Evolutionary conservation across 1,140 invertebrate species (phyloP).

Genomic region (Zaprionus camerounensis): DNA sequence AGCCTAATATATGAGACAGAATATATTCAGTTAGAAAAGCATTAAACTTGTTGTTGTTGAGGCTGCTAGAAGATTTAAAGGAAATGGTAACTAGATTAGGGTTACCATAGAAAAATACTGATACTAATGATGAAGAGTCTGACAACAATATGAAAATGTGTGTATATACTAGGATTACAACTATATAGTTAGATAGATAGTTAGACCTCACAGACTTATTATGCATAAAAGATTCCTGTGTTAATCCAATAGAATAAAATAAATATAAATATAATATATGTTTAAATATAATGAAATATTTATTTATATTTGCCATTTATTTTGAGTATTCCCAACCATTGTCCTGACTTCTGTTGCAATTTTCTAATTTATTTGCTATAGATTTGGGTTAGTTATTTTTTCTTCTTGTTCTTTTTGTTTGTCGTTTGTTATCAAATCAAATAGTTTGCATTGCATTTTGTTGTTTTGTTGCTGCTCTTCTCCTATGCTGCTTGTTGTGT

Average conservation of each 20-base stretch:
- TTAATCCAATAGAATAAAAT: too few relatives aligned
- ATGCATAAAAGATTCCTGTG: too few relatives aligned
- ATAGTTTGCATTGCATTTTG: constrained; percentile 43
- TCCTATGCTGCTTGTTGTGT: constrained; percentile 22
- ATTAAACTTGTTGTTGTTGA: too few relatives aligned
- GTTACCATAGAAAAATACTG: too few relatives aligned
- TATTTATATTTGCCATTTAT: neutral
- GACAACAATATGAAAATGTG: neutral
- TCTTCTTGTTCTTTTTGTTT: constrained; percentile 30
- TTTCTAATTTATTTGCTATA: constrained; percentile 62
- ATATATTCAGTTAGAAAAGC: too few relatives aligned
- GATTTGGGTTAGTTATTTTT: constrained; percentile 42
- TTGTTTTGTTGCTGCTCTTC: constrained; percentile 11
- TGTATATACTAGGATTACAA: neutral
- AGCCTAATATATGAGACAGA: too few relatives aligned
- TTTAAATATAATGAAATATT: neutral
- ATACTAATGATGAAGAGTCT: too few relatives aligned
- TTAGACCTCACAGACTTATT: too few relatives aligned
- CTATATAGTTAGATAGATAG: too few relatives aligned
- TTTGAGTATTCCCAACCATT: constrained; percentile 6
- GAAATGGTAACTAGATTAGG: too few relatives aligned
- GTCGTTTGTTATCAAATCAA: constrained; percentile 68
- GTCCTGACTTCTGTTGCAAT: constrained; percentile 17
- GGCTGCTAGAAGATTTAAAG: too few relatives aligned
- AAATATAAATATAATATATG: too few relatives aligned